Evolutionary conservation across 1,140 invertebrate species (phyloP).

Genomic region (Tetraneura akinire): DNA sequence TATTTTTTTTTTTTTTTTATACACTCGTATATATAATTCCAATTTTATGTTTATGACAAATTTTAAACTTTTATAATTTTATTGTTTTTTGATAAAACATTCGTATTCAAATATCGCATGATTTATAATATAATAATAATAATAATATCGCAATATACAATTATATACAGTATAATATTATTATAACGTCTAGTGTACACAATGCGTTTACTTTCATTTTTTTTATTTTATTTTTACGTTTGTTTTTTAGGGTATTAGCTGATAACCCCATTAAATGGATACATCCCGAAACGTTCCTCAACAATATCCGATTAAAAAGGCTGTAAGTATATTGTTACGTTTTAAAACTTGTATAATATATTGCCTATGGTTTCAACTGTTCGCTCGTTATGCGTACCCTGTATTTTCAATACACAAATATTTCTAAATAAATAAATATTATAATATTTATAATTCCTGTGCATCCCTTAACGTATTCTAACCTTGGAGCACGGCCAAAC

Average conservation of each 20-base stretch:
- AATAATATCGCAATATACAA: neutral
- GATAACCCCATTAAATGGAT: slow-evolving; percentile 46
- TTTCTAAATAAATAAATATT: neutral
- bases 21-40: neutral
- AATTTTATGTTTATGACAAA: too few species aligned
- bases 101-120: neutral
- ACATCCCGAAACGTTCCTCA: slow-evolving; percentile 33
- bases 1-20: too few species aligned
- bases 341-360: too few species aligned
- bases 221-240: slow-evolving; percentile 2
- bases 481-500: slow-evolving; percentile 38
- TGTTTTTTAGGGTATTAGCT: slow-evolving; percentile 47
- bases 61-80: neutral
- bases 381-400: too few species aligned
- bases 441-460: neutral
- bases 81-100: neutral
- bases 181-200: neutral
- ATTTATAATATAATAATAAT: neutral
- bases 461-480: neutral
- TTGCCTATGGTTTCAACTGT: too few species aligned
- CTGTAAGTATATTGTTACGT: slow-evolving; percentile 50
- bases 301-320: slow-evolving; percentile 45
- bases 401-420: too few species aligned
- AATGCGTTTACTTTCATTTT: neutral
- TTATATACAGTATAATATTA: neutral